Evolutionary conservation across 2,113 vertebrate species (phyloP), one percentile per base, ranked within the genome.

Genomic region (Progne subis): DNA sequence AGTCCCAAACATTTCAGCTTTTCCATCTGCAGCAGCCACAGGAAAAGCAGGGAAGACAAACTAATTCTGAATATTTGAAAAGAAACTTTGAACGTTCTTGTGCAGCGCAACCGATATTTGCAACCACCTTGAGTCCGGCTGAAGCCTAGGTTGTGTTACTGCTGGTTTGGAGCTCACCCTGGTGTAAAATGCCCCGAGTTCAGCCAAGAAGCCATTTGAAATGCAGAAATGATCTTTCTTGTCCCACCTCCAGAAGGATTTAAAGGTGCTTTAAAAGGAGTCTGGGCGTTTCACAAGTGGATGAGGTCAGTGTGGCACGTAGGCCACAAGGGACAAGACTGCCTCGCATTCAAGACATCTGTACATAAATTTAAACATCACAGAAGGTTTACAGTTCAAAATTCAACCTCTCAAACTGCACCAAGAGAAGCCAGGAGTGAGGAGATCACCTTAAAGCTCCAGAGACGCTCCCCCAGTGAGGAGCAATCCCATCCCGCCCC

Each of bases 221-320:
- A 49, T n/a, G 20, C 4, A 21, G 7, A 14, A 63, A 75, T 29
- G 23, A 31, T 2, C 19, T 5, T 64, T 29, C 25, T 5, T 18
- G 5, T 8, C 41, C 25, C 49, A 71, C 16, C 9, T 46, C 16
- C 15, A 19, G 20, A 24, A 65, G 19, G 24, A 43, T 50, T 85
- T n/a, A 19, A 49, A 75, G 24, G 16, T 44, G 20, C 9, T 71
- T 76, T 52, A n/a, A 64, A 55, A 85, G 53, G 9, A 52, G 10
- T 26, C 14, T 1, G 6, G 39, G 16, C 26, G 50, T 55, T 69
- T 0, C 2, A 49, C 44, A 80, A 67, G 26, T 4, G 5, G 37
- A 52, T 47, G 44, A 12, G 44, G 44, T 47, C 61, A 93, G 25
- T 0, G 1, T 8, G 14, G 23, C 55, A 49, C 0, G 0, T 0